Evolutionary conservation across 1,140 invertebrate species (phyloP).

Genomic region (Bombus haemorrhoidalis): DNA sequence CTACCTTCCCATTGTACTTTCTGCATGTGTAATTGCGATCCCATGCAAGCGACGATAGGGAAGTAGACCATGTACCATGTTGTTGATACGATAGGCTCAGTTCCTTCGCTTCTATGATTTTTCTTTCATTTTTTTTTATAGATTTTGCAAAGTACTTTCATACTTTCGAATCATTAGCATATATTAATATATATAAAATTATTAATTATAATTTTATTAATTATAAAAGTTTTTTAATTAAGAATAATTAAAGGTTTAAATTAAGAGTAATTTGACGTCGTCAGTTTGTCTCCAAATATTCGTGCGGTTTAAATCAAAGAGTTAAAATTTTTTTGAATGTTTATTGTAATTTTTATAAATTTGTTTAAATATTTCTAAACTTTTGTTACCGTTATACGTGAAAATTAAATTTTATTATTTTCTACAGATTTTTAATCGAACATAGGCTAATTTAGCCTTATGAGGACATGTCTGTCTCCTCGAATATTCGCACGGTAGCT

Average conservation of each 20-base stretch:
- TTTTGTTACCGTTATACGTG: too few species aligned
- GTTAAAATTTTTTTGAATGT: too few species aligned
- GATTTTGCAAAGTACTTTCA: neutral
- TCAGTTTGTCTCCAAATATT: too few species aligned
- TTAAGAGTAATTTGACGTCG: neutral
- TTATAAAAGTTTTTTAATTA: neutral
- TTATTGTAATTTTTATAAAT: too few species aligned
- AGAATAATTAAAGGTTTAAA: too few species aligned
- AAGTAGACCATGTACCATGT: neutral
- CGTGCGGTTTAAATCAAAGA: too few species aligned
- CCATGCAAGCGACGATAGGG: constrained; percentile 3
- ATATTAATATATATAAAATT: too few species aligned
- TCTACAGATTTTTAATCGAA: neutral
- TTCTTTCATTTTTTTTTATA: neutral
- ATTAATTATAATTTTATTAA: neutral
- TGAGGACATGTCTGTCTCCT: neutral
- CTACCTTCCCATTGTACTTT: constrained; percentile 57
- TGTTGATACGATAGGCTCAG: neutral
- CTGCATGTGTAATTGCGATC: constrained; percentile 71
- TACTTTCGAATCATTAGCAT: neutral
- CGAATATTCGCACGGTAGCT: neutral
- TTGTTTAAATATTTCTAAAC: too few species aligned
- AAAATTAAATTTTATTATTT: too few species aligned
- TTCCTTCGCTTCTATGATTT: neutral
- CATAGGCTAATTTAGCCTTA: neutral